phyloP scores from a whole-genome alignment of 35 echinoderm and acorn worm genomes.

The Chiridota heheva region DNA sequence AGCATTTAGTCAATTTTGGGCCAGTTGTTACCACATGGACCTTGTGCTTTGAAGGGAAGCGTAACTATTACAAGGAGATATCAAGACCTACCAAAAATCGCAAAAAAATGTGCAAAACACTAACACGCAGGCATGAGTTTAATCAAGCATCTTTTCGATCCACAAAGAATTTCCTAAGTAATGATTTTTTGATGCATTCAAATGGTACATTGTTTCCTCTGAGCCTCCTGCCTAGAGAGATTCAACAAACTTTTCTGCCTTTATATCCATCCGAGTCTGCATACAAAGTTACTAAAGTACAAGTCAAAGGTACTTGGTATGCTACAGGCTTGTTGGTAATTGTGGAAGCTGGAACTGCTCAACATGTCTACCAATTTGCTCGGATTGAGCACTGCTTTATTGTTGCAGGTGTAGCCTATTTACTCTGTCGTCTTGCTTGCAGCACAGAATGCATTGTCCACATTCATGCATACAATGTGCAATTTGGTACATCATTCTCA shows the following conservation, averaged over 20 bases:
- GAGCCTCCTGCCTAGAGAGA: conserved; percentile 11
- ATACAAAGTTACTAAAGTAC: conserved; percentile 9
- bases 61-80: conserved; percentile 43
- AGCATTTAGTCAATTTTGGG: conserved; percentile 22
- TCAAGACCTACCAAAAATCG: conserved; percentile 43
- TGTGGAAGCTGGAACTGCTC: neutral
- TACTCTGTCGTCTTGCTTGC: neutral
- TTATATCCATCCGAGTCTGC: neutral
- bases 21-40: conserved; percentile 36
- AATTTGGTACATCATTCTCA: neutral
- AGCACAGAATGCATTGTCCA: neutral
- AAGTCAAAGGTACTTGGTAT: conserved; percentile 22
- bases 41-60: conserved; percentile 48
- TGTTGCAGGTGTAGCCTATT: conserved; percentile 1
- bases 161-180: neutral
- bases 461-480: conserved; percentile 1
- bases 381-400: conserved; percentile 13
- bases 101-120: conserved; percentile 35
- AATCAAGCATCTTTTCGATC: conserved; percentile 35
- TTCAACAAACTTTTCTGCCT: neutral
- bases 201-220: conserved; percentile 26
- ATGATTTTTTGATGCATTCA: conserved; percentile 10
- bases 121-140: conserved; percentile 44
- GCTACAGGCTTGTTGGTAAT: neutral
- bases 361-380: conserved; percentile 8